Evolutionary conservation across 2,797 vertebrate genomes (phyloP).

Genomic region (Lacerta bilineata): DNA sequence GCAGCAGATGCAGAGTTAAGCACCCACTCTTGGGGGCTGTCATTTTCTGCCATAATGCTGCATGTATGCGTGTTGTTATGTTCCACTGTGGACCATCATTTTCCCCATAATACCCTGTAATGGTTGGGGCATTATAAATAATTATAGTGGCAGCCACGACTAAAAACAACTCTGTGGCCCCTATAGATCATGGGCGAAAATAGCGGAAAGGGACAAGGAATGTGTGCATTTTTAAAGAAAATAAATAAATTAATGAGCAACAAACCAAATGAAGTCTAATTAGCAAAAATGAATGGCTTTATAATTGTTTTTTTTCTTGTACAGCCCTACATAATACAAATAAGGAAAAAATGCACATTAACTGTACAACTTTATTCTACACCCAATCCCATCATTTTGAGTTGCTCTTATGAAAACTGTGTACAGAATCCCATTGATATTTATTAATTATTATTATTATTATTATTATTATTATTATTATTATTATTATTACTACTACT

Average conservation of each 20-base stretch:
- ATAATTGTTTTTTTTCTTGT: neutral
- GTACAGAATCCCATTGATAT: too few relatives aligned
- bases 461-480: too few relatives aligned
- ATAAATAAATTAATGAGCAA: neutral
- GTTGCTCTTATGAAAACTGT: neutral
- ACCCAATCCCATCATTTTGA: neutral
- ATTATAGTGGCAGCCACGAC: neutral
- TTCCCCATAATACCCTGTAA: neutral
- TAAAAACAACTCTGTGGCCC: neutral
- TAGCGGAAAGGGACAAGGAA: neutral
- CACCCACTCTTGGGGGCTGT: neutral
- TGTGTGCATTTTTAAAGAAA: neutral
- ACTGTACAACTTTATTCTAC: neutral
- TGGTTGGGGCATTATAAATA: neutral
- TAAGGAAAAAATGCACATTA: neutral
- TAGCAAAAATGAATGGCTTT: neutral
- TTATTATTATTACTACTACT: too few relatives aligned
- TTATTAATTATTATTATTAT: too few relatives aligned
- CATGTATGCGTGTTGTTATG: neutral
- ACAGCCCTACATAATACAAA: neutral
- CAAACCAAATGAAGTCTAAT: neutral
- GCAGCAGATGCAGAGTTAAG: neutral
- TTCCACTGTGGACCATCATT: neutral
- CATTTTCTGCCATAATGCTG: neutral
- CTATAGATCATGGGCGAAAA: neutral